Evolutionary conservation across 2,797 vertebrate species (phyloP), one percentile per base, ranked within the genome.

Genomic region (Schizopygopsis malacanthus): DNA sequence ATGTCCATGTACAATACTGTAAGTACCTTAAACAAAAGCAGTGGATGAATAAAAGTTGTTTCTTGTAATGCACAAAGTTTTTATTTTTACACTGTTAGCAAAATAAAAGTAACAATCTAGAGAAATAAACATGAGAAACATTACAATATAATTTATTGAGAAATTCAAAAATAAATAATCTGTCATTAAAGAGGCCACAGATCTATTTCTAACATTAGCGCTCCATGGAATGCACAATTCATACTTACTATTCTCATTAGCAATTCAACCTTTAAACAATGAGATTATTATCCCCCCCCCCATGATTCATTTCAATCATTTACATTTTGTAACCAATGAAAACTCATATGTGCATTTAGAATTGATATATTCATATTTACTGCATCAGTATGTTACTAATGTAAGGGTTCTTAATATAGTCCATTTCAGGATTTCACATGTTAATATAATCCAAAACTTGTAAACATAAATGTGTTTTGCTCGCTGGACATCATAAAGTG

Each of bases 91-190:
- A 12, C 18, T 76, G 33, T 76, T 76, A 22, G 28, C 16, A 76
- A 72, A 72, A 72, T 72, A 43, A 45, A 72, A 59, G n/a, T 28
- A 63, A 78, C 54, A 78, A 39, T 78, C 22, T 78, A n/a, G n/a
- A 79, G 22, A 69, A 15, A 12, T 22, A 41, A 73, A 72, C 69
- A 81, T 75, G 88, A 89, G 87, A 92, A 92, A 92, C 93, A 94
- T 92, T 93, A 95, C 95, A 95, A 95, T 96, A 97, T 96, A 93
- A 96, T 98, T 98, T 98, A 97, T 97, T 98, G 93, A 94, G 95
- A 95, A 96, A 96, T 97, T 98, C 97, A 96, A 98, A 98, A 98
- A 98, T 98, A 98, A 98, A 98, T 98, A 96, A 97, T 99, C 97
- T 98, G 96, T 95, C 96, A 94, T 95, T 95, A 11, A 82, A 70